Base-by-base conservation (phyloP, 2,113 vertebrate species). In the Oenanthe oenanthe region DNA sequence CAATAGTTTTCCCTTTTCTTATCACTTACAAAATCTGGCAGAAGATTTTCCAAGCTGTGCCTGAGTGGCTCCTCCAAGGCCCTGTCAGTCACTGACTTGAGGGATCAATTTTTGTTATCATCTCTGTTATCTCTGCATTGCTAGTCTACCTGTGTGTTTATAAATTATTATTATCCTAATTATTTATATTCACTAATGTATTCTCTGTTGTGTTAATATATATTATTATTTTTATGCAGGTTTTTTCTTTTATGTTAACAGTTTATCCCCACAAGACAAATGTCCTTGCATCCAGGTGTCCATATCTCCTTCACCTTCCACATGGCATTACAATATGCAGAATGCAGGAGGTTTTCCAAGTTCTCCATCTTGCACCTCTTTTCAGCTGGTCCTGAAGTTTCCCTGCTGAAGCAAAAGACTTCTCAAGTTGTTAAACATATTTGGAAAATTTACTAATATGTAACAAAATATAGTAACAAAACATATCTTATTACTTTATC, bases 131-230 rank as follows among this genome's bases (percentile, higher is more conserved):
- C 32, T 56, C 34, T 16, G 7, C 5, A 29, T 58, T 14, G 40
- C 28, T 68, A 73, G 22, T 0, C 0, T 29, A 42, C 43, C 24
- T 85, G 19, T 1, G 4, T 53, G 8, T 62, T 92, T 54, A n/a
- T 19, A 73, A 43, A 21, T 53, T 67, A 31, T 7, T 65, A 21
- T 57, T 51, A 40, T 47, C n/a, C 17, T 15, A 40, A 40, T 40
- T 53, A 40, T 31, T 68, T 31, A 6, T 48, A 6, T 40, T 3
- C 17, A 21, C 18, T 67, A 34, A n/a, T 47, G 8, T 16, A 13
- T 34, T 29, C 13, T 47, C 4, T 74, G 15, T 34, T 50, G 25
- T 13, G 9, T 14, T 45, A 45, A 40, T n/a, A 18, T 21, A 2
- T 15, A 47, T 26, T 67, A 40, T 17, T 53, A 19, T 58, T 73